Conservation (phyloP, 2,797 vertebrate species). For the Rhynchotus rufescens region DNA sequence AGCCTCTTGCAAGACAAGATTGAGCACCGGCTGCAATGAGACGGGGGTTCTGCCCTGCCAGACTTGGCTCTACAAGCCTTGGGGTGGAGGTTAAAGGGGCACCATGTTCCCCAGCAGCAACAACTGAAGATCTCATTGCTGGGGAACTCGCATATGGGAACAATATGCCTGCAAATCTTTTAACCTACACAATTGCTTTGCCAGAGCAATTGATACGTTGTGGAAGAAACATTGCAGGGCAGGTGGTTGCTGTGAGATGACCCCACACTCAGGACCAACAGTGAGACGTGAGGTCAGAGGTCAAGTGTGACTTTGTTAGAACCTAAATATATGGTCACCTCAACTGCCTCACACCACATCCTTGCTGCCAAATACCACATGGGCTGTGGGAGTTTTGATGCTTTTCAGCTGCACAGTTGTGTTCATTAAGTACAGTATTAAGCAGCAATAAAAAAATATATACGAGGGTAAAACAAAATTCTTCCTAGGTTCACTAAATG, state of each 20-base stretch:
- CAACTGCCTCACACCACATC: conserved; percentile 12
- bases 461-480: not conserved
- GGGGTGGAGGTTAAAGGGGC: conserved; percentile 70
- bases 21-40: not conserved
- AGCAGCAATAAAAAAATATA: not conserved
- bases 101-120: conserved; percentile 49
- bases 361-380: not conserved
- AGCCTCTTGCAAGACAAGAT: not conserved
- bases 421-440: not conserved
- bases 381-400: not conserved
- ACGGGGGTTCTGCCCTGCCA: conserved; percentile 30
- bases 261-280: conserved; percentile 50
- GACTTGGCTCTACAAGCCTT: not conserved
- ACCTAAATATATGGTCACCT: conserved; percentile 51
- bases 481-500: fast-evolving
- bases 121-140: conserved; percentile 65
- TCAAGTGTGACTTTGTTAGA: conserved; percentile 75
- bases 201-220: conserved; percentile 72
- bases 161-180: conserved; percentile 70
- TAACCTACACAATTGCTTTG: conserved; percentile 59
- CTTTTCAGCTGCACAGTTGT: not conserved
- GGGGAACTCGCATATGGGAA: conserved; percentile 69
- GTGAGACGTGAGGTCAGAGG: conserved; percentile 43
- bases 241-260: conserved; percentile 77
- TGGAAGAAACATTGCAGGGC: conserved; percentile 65